phyloP scores from a whole-genome alignment of 2,888 invertebrate species.

The Pachycephus smyrnensis region DNA sequence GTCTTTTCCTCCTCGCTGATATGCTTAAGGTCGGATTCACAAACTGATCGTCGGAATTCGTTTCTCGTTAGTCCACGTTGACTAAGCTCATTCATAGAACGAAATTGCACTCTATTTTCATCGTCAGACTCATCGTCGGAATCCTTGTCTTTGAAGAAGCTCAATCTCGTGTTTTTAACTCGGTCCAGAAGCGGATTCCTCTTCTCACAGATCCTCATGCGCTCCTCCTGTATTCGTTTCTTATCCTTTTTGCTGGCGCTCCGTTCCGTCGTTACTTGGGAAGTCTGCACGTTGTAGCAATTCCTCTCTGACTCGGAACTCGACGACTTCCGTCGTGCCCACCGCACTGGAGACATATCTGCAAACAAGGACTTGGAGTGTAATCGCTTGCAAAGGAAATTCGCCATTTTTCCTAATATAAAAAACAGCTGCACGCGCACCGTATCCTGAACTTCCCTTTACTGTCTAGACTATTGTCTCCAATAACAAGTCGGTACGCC shows the following conservation, averaged over 20 bases:
- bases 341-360: conserved; percentile 77
- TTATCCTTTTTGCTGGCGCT: conserved; percentile 72
- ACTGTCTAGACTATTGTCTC: neutral
- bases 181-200: conserved; percentile 78
- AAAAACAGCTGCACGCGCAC: neutral
- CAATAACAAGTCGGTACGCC: neutral
- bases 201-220: conserved; percentile 71
- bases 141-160: conserved; percentile 70
- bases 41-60: conserved; percentile 54
- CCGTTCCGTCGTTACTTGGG: conserved; percentile 66
- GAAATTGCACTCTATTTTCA: conserved; percentile 46
- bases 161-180: conserved; percentile 78
- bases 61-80: conserved; percentile 44
- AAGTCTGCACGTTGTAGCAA: conserved; percentile 74
- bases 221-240: conserved; percentile 66
- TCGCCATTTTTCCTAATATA: neutral
- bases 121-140: conserved; percentile 34
- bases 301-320: conserved; percentile 76
- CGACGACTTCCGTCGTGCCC: conserved; percentile 73
- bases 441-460: neutral
- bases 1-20: conserved; percentile 52
- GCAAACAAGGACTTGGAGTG: conserved; percentile 40
- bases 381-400: neutral
- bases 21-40: conserved; percentile 55
- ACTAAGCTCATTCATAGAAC: conserved; percentile 53